Evolutionary conservation across 2,888 invertebrate species (phyloP).

Genomic region (Drosophila basisetae): DNA sequence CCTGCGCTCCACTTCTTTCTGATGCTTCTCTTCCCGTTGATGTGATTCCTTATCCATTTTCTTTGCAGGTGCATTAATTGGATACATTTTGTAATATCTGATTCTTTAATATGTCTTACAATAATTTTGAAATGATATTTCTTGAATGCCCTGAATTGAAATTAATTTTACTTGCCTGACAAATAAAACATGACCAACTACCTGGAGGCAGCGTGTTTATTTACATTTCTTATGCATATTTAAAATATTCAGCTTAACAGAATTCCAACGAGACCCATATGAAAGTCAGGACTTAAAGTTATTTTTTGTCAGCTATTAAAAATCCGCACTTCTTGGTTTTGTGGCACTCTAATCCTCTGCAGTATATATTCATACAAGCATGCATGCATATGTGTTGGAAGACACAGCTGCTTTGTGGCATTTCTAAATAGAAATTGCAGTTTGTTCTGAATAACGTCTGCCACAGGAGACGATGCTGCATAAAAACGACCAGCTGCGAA

Average conservation of each 20-base stretch:
- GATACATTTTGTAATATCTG: neutral
- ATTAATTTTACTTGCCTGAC: neutral
- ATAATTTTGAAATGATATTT: neutral
- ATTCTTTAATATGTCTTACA: neutral
- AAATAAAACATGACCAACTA: neutral
- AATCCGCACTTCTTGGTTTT: constrained; percentile 23
- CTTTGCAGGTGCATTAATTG: neutral
- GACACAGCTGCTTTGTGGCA: constrained; percentile 62
- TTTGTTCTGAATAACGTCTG: constrained; percentile 50
- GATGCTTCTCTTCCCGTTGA: constrained; percentile 3
- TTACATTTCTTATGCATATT: neutral
- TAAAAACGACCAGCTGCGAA: constrained; percentile 46
- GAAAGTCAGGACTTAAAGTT: constrained; percentile 1
- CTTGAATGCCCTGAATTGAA: neutral
- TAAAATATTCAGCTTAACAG: neutral
- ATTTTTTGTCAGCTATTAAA: constrained; percentile 19
- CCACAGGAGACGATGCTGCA: constrained; percentile 51
- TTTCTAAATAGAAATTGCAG: constrained; percentile 69
- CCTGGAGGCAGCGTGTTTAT: too few species aligned
- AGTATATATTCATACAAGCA: constrained; percentile 10
- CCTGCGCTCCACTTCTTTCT: neutral
- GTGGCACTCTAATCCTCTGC: constrained; percentile 66
- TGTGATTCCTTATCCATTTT: constrained; percentile 16
- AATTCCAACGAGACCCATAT: neutral
- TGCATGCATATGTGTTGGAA: constrained; percentile 42